These are phyloP conservation scores for Monodelphis domestica DNA, from an alignment of 2,797 vertebrate species.

Conservation along the genomic window DNA sequence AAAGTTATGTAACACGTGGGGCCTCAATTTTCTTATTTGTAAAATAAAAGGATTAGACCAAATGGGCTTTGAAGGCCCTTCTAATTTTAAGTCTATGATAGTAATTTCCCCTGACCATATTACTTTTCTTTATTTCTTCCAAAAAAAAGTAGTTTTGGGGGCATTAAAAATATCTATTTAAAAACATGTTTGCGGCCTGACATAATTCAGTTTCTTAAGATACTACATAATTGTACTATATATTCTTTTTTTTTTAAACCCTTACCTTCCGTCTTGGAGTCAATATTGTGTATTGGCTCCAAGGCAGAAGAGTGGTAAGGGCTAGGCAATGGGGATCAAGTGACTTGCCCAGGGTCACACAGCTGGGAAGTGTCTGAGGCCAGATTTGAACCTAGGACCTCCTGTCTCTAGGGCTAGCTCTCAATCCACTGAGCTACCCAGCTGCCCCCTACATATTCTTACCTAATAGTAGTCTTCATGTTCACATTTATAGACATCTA, in stretches of 20 bases:
- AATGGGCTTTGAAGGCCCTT: not conserved
- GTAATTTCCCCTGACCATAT: not conserved
- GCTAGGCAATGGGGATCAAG: too few species aligned
- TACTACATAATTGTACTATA: not conserved
- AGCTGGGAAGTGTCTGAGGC: too few species aligned
- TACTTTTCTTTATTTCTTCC: not conserved
- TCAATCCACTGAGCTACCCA: too few species aligned
- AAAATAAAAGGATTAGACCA: not conserved
- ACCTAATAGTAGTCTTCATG: not conserved
- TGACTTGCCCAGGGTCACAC: too few species aligned
- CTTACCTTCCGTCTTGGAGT: too few species aligned
- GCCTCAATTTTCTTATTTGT: not conserved
- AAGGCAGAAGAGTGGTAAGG: too few species aligned
- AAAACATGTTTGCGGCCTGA: not conserved
- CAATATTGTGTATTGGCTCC: too few species aligned
- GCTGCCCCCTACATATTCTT: too few species aligned
- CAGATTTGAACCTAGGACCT: too few species aligned
- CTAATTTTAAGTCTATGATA: not conserved
- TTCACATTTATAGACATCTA: not conserved
- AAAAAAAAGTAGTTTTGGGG: not conserved
- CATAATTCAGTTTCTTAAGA: not conserved
- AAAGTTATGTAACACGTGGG: not conserved
- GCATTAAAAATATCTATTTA: not conserved
- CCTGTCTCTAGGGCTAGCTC: too few species aligned
- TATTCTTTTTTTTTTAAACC: too few species aligned